A percentile compares a stretch with the other conserved stretches of the same genome.
phyloP scores from a whole-genome alignment of 2,888 invertebrate species.

The Cordilura impudica region DNA sequence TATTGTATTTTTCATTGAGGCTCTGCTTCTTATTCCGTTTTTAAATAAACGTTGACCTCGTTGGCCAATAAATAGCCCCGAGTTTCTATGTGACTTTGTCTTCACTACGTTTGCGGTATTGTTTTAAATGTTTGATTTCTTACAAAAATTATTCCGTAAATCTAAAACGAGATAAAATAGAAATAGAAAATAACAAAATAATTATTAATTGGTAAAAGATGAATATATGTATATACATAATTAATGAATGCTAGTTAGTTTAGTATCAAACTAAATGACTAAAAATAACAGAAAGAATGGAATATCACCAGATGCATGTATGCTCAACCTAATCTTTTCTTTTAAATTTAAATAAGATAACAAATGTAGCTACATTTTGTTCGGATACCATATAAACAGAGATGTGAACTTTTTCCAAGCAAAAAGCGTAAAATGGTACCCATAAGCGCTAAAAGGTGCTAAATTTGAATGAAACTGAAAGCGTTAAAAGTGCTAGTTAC shows the following conservation, averaged over 20 bases:
- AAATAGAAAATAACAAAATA: constrained; percentile 27
- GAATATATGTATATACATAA: constrained; percentile 3
- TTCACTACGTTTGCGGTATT: background rate
- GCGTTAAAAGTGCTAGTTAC: too few species aligned
- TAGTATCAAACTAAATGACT: too few species aligned
- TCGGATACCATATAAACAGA: too few species aligned
- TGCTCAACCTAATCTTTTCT: background rate
- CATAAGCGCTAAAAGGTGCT: too few species aligned
- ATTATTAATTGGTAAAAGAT: constrained; percentile 5
- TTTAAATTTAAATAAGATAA: background rate
- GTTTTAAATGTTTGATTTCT: constrained; percentile 1
- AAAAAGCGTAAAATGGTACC: too few species aligned
- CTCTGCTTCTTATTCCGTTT: constrained; percentile 20
- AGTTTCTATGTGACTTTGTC: constrained; percentile 14
- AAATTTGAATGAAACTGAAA: too few species aligned
- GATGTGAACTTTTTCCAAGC: too few species aligned
- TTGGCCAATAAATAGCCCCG: constrained; percentile 57
- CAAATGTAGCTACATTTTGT: too few species aligned
- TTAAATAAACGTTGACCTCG: constrained; percentile 48
- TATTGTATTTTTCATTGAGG: constrained; percentile 9
- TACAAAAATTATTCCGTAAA: constrained; percentile 11
- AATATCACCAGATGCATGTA: background rate
- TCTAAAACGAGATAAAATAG: constrained; percentile 46
- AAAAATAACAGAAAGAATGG: background rate
- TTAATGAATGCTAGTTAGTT: constrained; percentile 7